phyloP scores from a whole-genome alignment of 1,140 invertebrate genomes.

The Eumaeus atala region DNA sequence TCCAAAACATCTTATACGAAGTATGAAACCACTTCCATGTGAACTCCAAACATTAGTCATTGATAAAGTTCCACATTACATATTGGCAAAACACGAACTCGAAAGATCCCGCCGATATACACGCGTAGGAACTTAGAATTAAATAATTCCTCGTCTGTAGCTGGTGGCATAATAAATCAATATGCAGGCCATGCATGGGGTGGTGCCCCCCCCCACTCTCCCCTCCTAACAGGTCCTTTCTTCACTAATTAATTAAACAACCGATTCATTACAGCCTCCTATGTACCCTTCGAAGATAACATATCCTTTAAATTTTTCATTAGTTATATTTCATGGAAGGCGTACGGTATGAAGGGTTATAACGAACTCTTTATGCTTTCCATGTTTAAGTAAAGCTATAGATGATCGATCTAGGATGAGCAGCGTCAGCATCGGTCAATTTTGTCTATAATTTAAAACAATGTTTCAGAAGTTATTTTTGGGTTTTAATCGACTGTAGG shows the following conservation, averaged over 20 bases:
- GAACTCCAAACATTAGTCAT: slow-evolving; percentile 6
- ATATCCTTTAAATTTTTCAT: slow-evolving; percentile 37
- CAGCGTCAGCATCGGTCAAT: too few relatives aligned
- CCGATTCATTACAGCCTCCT: slow-evolving; percentile 73
- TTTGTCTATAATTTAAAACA: too few relatives aligned
- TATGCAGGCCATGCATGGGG: slow-evolving; percentile 64
- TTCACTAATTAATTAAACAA: slow-evolving; percentile 75
- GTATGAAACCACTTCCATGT: background rate
- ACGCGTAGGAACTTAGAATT: slow-evolving; percentile 62
- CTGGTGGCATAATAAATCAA: slow-evolving; percentile 66
- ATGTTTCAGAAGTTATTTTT: too few relatives aligned
- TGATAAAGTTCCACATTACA: too few relatives aligned
- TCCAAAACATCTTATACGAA: too few relatives aligned
- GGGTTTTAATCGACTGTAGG: too few relatives aligned
- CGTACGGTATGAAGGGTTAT: too few relatives aligned
- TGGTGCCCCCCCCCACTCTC: slow-evolving; percentile 28
- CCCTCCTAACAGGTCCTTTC: too few relatives aligned
- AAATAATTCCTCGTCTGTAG: slow-evolving; percentile 65
- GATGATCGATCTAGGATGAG: too few relatives aligned
- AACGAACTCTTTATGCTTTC: too few relatives aligned
- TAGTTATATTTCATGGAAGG: background rate
- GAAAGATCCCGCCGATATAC: slow-evolving; percentile 1
- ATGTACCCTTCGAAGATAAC: slow-evolving; percentile 57
- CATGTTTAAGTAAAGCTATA: too few relatives aligned
- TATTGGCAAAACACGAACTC: background rate